phyloP scores from a whole-genome alignment of 2,113 vertebrate genomes.

The Dryoscopus gambensis region DNA sequence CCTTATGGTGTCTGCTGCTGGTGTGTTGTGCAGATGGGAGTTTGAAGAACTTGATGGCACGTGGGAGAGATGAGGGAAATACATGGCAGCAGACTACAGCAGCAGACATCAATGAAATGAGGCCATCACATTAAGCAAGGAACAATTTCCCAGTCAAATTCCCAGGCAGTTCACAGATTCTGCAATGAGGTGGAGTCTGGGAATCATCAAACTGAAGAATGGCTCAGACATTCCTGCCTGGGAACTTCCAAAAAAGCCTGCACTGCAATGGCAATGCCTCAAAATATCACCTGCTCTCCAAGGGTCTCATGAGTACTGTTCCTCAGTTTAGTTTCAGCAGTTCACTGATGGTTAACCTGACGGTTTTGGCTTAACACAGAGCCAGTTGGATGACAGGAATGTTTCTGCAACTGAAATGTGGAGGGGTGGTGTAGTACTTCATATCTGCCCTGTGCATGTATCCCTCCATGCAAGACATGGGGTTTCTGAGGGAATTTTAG shows the following conservation, averaged over 20 bases:
- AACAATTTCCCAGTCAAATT: neutral
- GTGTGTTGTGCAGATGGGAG: neutral
- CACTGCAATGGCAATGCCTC: neutral
- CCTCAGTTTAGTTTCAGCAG: neutral
- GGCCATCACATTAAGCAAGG: neutral
- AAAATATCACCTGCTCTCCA: neutral
- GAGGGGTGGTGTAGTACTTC: neutral
- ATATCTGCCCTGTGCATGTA: neutral
- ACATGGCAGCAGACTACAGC: neutral
- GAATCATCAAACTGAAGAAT: neutral
- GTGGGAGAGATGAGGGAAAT: neutral
- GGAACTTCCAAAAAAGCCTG: neutral
- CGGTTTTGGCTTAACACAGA: neutral
- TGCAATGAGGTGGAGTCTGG: neutral
- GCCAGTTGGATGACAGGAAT: neutral
- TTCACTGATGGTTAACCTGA: neutral
- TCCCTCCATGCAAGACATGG: neutral
- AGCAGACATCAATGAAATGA: neutral
- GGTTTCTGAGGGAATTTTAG: neutral
- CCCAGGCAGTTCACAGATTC: neutral
- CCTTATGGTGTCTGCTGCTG: neutral
- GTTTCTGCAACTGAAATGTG: neutral
- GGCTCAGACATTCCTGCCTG: neutral
- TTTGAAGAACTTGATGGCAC: neutral
- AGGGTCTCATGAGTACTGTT: neutral